Evolutionary conservation across 2,113 vertebrate genomes (phyloP).

Genomic region (Abramis brama): DNA sequence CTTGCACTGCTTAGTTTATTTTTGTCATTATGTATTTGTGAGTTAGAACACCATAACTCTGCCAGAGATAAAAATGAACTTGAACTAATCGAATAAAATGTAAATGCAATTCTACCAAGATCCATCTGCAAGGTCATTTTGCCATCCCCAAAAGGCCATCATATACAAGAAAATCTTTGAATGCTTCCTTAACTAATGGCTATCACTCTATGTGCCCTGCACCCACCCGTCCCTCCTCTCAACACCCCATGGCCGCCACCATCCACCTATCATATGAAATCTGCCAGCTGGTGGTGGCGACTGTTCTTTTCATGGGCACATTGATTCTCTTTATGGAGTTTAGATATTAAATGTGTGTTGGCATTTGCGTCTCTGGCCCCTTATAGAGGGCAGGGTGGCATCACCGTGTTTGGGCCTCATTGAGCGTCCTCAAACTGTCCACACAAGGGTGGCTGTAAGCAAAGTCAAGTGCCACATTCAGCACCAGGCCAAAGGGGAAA

Average conservation of each 20-base stretch:
- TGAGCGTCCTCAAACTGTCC: slow-evolving; percentile 39
- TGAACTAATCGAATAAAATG: neutral
- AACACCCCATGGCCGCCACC: neutral
- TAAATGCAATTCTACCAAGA: no score
- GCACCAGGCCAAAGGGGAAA: slow-evolving; percentile 46
- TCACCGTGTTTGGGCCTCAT: slow-evolving; percentile 56
- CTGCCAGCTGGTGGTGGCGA: slow-evolving; percentile 56
- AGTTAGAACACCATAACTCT: neutral
- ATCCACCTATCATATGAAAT: slow-evolving; percentile 20
- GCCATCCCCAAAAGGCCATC: no score
- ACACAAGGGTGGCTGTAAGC: slow-evolving; percentile 63
- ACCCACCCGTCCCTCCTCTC: neutral
- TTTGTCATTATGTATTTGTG: neutral
- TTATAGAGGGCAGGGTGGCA: slow-evolving; percentile 66
- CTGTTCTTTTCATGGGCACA: slow-evolving; percentile 66
- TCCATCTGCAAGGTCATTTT: neutral
- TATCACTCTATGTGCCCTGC: neutral
- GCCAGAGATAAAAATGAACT: neutral
- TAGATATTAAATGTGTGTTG: slow-evolving; percentile 61
- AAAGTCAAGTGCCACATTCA: slow-evolving; percentile 72
- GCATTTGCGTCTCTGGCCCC: slow-evolving; percentile 69
- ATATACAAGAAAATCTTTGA: no score
- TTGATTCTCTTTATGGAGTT: slow-evolving; percentile 68
- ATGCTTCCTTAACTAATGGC: no score
- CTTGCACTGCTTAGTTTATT: neutral